Evolutionary conservation across 2,797 vertebrate genomes (phyloP).

Genomic region (Cyclura pinguis): DNA sequence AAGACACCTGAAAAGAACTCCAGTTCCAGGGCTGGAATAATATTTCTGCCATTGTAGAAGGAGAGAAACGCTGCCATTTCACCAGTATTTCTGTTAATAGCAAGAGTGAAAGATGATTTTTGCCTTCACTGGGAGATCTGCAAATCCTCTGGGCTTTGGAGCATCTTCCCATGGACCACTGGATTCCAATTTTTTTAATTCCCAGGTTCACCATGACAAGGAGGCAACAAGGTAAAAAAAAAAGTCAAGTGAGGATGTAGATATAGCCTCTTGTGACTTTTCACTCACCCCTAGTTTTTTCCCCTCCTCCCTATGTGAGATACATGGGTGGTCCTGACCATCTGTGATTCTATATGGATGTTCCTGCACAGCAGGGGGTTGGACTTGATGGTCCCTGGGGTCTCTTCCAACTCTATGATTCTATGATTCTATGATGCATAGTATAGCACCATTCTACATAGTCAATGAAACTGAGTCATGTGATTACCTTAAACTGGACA

Average conservation of each 20-base stretch:
- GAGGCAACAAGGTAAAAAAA: no score
- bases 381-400: no score
- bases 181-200: neutral
- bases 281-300: neutral
- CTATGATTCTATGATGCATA: no score
- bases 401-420: no score
- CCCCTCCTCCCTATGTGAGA: neutral
- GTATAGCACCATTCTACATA: neutral
- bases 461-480: neutral
- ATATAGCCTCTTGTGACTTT: neutral
- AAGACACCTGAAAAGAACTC: neutral
- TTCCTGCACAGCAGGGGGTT: no score
- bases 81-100: neutral
- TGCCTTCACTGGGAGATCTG: no score
- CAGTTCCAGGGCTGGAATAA: neutral
- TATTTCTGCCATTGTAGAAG: neutral
- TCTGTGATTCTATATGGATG: no score
- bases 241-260: no score
- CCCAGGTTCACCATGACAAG: no score
- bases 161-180: neutral
- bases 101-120: no score
- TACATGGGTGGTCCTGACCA: neutral
- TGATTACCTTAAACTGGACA: neutral
- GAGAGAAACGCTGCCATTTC: neutral
- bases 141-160: no score